Percentiles rank a stretch among this genome's conserved stretches.
phyloP scores from a whole-genome alignment of 1,140 invertebrate genomes.

The Capitella teleta region DNA sequence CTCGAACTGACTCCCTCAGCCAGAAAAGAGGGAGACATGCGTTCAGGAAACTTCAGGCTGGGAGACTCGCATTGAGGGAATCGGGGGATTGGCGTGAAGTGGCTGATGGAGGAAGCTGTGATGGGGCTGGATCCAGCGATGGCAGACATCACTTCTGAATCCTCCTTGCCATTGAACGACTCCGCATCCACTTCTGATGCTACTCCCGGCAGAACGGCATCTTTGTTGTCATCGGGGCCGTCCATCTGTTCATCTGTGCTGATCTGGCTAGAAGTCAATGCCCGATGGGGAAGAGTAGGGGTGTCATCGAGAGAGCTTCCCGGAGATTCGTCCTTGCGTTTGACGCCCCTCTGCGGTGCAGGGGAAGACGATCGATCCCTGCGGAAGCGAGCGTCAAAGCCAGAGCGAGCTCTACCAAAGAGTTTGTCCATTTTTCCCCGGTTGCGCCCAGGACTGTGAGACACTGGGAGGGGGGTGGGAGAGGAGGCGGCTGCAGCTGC shows the following conservation, averaged over 20 bases:
- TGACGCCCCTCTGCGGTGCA: background rate
- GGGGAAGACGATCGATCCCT: slow-evolving; percentile 3
- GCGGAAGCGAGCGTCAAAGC: background rate
- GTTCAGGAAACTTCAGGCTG: background rate
- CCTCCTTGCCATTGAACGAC: no score
- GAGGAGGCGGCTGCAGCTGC: background rate
- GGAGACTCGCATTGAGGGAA: background rate
- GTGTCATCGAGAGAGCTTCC: no score
- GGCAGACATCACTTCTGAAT: no score
- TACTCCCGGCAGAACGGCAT: background rate
- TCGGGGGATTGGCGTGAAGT: background rate
- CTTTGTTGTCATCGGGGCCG: background rate
- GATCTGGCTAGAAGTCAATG: background rate
- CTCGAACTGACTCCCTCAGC: background rate
- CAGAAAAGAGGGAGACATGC: background rate
- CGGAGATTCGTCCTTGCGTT: no score
- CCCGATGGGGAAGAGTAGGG: no score
- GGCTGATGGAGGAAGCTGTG: background rate
- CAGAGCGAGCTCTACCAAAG: background rate
- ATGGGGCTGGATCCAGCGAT: no score
- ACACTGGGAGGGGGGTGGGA: background rate
- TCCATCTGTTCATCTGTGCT: background rate
- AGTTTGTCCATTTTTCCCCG: slow-evolving; percentile 4
- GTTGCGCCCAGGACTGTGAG: background rate
- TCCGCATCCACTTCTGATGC: background rate